Percentiles rank a stretch among this genome's conserved stretches.
Evolutionary conservation across 2,113 vertebrate genomes (phyloP).

Genomic region (Macrotus californicus): DNA sequence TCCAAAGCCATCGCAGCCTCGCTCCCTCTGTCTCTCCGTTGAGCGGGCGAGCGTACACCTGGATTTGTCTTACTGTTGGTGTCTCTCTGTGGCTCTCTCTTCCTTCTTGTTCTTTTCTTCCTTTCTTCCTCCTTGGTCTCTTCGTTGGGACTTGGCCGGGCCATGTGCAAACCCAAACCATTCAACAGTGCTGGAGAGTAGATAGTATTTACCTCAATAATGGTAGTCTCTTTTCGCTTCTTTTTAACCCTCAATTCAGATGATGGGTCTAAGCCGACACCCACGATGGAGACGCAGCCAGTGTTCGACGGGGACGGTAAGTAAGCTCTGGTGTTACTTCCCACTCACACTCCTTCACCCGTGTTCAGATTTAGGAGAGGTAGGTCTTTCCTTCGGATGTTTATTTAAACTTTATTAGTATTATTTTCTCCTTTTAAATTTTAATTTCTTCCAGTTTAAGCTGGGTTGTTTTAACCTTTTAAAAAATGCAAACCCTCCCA

Average conservation of each 20-base stretch:
- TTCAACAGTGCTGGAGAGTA: constrained; percentile 99
- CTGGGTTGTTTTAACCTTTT: constrained; percentile 53
- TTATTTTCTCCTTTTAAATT: constrained; percentile 36
- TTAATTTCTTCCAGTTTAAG: constrained; percentile 35
- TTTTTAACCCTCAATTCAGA: constrained; percentile 99
- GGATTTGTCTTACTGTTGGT: not conserved
- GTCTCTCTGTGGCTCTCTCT: not conserved
- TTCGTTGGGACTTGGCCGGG: constrained; percentile 86
- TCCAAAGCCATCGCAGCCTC: not conserved
- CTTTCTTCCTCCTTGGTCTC: constrained; percentile 50
- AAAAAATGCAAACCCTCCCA: constrained; percentile 48
- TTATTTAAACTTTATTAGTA: constrained; percentile 28
- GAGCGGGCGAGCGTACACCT: not conserved
- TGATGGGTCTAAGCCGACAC: constrained; percentile 95
- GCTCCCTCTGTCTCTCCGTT: not conserved
- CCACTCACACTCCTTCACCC: not conserved
- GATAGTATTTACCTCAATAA: constrained; percentile 99
- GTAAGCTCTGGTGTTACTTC: constrained; percentile 77
- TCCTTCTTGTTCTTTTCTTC: not conserved
- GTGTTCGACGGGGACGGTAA: constrained; percentile 94
- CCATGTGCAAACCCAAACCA: constrained; percentile 98
- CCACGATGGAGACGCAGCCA: constrained; percentile 93
- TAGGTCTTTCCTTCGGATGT: not conserved
- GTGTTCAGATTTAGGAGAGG: not conserved
- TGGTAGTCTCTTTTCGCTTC: constrained; percentile 99